Conservation (phyloP, 2,888 invertebrate species). For the Apomyelois bistriatella region DNA sequence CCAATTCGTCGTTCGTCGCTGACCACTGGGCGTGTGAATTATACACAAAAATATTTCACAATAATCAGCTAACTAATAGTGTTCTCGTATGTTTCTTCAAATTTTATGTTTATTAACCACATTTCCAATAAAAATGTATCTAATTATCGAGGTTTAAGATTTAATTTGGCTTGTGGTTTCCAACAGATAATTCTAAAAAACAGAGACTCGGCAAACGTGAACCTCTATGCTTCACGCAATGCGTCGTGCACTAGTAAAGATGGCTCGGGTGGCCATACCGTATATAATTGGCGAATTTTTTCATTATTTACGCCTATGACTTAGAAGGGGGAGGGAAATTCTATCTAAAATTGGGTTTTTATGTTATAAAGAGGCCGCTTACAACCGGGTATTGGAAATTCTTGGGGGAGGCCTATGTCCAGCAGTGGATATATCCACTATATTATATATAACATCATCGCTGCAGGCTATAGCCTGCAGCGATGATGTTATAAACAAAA, state of each 20-base stretch:
- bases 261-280: constrained; percentile 30
- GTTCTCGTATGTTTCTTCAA: constrained; percentile 14
- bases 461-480: too few species aligned
- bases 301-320: too few species aligned
- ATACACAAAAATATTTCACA: constrained; percentile 28
- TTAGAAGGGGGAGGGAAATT: too few species aligned
- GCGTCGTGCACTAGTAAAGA: constrained; percentile 56
- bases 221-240: constrained; percentile 41
- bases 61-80: constrained; percentile 21
- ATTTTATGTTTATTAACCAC: constrained; percentile 13
- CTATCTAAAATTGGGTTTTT: too few species aligned
- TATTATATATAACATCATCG: too few species aligned
- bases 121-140: constrained; percentile 16
- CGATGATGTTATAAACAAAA: too few species aligned
- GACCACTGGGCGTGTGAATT: constrained; percentile 16
- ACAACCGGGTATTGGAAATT: too few species aligned
- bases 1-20: too few species aligned
- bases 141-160: not conserved
- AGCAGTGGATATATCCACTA: too few species aligned
- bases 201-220: constrained; percentile 31
- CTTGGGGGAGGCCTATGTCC: too few species aligned
- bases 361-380: too few species aligned
- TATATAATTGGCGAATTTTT: not conserved
- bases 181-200: constrained; percentile 19
- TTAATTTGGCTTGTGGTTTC: not conserved